A percentile compares a stretch with the other conserved stretches of the same genome.
These are phyloP conservation scores for Bombyx mandarina DNA, from an alignment of 1,140 invertebrate genomes.

Conservation along the genomic window DNA sequence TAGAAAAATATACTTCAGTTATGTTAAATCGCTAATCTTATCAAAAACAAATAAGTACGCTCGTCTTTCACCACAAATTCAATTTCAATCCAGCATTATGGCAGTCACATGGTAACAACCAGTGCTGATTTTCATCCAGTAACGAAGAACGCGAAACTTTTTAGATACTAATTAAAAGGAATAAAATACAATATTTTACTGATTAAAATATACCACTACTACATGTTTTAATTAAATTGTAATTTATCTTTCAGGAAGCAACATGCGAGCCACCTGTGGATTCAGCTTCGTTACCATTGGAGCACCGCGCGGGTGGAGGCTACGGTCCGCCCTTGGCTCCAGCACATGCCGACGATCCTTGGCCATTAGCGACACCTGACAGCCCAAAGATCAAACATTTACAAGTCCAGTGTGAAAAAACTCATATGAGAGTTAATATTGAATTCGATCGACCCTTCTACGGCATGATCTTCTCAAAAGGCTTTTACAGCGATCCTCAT, in stretches of 20 bases:
- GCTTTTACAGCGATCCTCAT: constrained; percentile 90
- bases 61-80: no score
- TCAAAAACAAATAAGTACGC: no score
- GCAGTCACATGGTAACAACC: no score
- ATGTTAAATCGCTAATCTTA: no score
- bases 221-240: no score
- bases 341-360: constrained; percentile 79
- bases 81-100: no score
- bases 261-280: constrained; percentile 82
- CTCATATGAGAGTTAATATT: constrained; percentile 94
- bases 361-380: constrained; percentile 86
- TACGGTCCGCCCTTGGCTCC: constrained; percentile 80
- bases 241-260: constrained; percentile 73
- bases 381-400: constrained; percentile 92
- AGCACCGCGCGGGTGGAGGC: constrained; percentile 78
- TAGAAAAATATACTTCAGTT: no score
- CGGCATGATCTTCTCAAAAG: constrained; percentile 96
- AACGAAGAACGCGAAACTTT: no score
- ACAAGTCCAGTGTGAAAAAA: constrained; percentile 96
- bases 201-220: no score
- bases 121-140: no score
- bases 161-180: no score
- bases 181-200: no score
- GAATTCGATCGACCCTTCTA: constrained; percentile 96
- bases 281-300: constrained; percentile 83